Percentiles rank a stretch among this genome's conserved stretches.
These are phyloP conservation scores for Apus apus DNA, from an alignment of 2,113 vertebrate species.

Conservation along the genomic window DNA sequence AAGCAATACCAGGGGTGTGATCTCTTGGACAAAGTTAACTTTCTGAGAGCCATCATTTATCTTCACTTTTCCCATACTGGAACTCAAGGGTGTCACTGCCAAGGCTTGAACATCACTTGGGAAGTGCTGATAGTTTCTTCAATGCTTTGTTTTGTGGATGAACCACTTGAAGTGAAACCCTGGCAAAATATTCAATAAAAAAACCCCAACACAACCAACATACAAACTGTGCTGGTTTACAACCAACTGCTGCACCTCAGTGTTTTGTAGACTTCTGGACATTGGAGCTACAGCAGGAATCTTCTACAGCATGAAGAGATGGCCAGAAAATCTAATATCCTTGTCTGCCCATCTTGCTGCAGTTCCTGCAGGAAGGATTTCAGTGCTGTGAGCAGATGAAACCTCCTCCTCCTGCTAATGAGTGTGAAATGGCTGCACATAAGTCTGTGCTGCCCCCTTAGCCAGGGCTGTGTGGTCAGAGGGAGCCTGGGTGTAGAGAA, in stretches of 20 bases:
- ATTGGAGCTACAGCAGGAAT: not conserved
- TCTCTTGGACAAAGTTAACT: not conserved
- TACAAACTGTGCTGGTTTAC: not conserved
- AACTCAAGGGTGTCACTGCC: not conserved
- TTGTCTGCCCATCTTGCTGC: accelerated
- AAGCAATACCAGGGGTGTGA: not conserved
- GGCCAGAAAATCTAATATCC: not conserved
- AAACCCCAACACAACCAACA: not conserved
- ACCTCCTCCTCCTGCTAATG: not conserved
- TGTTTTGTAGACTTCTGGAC: not conserved
- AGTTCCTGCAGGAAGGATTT: not conserved
- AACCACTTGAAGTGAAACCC: not conserved
- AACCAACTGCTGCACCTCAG: not conserved
- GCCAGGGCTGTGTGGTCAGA: not conserved
- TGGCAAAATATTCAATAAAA: not conserved
- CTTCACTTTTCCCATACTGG: not conserved
- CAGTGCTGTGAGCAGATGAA: not conserved
- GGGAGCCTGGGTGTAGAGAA: not conserved
- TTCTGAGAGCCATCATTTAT: not conserved
- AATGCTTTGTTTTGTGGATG: not conserved
- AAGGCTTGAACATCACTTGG: not conserved
- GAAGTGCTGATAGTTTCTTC: not conserved
- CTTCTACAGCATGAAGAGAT: not conserved
- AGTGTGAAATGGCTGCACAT: not conserved
- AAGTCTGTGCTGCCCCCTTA: not conserved